Percentiles rank a stretch among this genome's conserved stretches.
Evolutionary conservation across 2,888 invertebrate species (phyloP).

Genomic region (Drosophila hawaiiensis): DNA sequence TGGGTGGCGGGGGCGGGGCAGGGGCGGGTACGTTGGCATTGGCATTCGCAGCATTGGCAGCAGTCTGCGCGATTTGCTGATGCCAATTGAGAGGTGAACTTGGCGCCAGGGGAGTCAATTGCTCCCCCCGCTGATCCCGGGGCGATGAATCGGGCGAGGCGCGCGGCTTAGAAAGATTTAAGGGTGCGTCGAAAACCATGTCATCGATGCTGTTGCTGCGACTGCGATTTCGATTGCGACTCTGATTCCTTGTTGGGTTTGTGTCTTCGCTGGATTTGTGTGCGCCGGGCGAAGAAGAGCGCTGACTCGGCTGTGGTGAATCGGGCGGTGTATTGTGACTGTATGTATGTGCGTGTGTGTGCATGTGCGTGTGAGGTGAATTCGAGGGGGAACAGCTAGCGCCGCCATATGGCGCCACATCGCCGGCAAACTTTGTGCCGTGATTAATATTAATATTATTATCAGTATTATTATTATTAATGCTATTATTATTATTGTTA

Average conservation of each 20-base stretch:
- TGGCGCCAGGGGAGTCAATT: conserved; percentile 45
- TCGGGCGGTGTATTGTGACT: conserved; percentile 68
- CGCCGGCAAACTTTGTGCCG: background rate
- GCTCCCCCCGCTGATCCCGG: conserved; percentile 44
- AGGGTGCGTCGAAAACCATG: conserved; percentile 90
- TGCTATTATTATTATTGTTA: conserved; percentile 40
- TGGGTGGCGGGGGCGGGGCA: background rate
- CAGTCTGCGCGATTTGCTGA: conserved; percentile 43
- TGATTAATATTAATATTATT: conserved; percentile 5
- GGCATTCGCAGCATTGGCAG: conserved; percentile 16
- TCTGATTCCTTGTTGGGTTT: conserved; percentile 12
- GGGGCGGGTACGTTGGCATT: background rate
- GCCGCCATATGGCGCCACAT: background rate
- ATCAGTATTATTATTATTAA: conserved; percentile 40
- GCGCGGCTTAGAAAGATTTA: conserved; percentile 95
- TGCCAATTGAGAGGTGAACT: conserved; percentile 68
- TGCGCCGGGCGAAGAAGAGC: conserved; percentile 11
- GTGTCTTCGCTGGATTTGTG: background rate
- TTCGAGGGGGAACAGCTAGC: background rate
- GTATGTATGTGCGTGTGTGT: conserved; percentile 26
- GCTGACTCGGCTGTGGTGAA: conserved; percentile 47
- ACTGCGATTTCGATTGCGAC: conserved; percentile 38
- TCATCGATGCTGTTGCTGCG: conserved; percentile 84
- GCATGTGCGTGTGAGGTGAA: background rate
- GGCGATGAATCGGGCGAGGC: conserved; percentile 87